Conservation (phyloP, 2,113 vertebrate genomes). For the Synodontis membranacea region DNA sequence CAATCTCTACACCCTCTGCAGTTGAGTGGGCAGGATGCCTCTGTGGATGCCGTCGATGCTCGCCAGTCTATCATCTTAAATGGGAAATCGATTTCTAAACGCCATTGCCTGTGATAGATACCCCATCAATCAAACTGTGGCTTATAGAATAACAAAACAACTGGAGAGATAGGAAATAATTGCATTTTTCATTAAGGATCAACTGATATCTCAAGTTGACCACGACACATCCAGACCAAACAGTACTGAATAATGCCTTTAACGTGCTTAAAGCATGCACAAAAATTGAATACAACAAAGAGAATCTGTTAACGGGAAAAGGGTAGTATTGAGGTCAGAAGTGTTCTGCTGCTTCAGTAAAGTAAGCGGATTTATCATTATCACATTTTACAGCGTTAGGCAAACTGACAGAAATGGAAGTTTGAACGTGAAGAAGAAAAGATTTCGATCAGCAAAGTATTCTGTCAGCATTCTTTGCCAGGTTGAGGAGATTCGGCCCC, state of each 20-base stretch:
- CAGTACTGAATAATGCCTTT: background rate
- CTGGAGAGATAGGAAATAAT: conserved; percentile 27
- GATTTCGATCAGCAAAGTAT: background rate
- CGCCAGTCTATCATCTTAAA: conserved; percentile 34
- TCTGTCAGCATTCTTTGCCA: background rate
- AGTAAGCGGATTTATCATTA: background rate
- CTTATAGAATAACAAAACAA: background rate
- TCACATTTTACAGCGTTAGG: background rate
- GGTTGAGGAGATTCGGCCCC: background rate
- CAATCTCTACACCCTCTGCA: background rate
- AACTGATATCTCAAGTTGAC: background rate
- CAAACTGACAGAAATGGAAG: background rate
- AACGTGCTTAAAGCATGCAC: background rate
- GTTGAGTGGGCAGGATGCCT: background rate
- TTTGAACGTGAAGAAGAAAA: background rate
- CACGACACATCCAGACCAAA: background rate
- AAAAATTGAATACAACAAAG: background rate
- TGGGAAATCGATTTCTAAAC: conserved; percentile 40
- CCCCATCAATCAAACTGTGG: background rate
- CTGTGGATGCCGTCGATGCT: background rate
- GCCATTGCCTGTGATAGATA: conserved; percentile 18
- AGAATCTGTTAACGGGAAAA: background rate
- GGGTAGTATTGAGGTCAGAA: background rate
- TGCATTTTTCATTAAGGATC: conserved; percentile 7
- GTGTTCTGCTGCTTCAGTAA: background rate